Base-by-base conservation (phyloP, 2,113 vertebrate genomes). In the Chloropsis hardwickii region DNA sequence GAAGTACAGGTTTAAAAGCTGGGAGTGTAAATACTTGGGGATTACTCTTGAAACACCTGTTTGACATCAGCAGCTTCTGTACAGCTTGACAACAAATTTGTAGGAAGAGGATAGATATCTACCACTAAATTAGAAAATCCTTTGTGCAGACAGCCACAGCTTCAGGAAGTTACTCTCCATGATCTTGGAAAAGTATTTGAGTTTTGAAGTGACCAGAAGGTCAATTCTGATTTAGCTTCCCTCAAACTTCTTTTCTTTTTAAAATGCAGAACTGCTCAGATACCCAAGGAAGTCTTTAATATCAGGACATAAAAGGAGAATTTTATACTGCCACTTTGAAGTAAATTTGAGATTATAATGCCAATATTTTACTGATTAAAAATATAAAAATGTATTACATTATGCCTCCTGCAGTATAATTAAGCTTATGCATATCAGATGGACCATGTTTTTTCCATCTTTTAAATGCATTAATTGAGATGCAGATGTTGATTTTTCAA, bases 401-500 rank as follows among this genome's bases (percentile, higher is more conserved):
- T 64, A 45, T 37, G 27, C 23, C 77, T 88, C 81, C 27, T 47
- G 39, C 76, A 78, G 62, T 74, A 25, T 93, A 92, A 88, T 96
- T 65, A 96, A 80, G 44, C 42, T 73, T 39, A 22, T 56, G 47
- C 21, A n/a, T 54, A 76, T 91, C 54, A 93, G 50, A 74, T 66
- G 58, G 40, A 83, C 27, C 35, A 33, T 9, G 6, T 86, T 94
- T 71, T 95, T 79, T 81, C 83, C 60, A 23, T 92, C 60, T 77
- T 88, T 45, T 65, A 88, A 91, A 60, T 47, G 44, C 11, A 44
- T 82, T 94, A 85, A 80, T 94, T 91, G 91, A 93, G 35, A 94
- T 88, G n/a, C 81, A 91, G 76, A 64, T 97, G 97, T 84, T 95
- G 87, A 82, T 95, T 95, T 95, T 97, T 91, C 88, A 92, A 9